Percentiles rank a stretch among this genome's conserved stretches.
Conservation (phyloP, 1,140 invertebrate genomes). For the Heliconius hewitsoni region DNA sequence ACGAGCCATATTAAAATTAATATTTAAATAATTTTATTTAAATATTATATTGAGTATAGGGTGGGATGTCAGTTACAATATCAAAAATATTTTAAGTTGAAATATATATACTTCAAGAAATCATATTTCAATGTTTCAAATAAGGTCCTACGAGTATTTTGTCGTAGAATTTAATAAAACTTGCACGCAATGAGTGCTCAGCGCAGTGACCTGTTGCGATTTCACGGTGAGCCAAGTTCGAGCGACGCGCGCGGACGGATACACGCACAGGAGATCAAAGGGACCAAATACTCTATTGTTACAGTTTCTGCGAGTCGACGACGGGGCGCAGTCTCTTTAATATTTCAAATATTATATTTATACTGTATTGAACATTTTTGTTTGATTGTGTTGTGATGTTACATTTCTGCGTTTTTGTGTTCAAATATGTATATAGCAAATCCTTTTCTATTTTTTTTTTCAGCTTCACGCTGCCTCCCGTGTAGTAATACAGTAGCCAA, state of each 20-base stretch:
- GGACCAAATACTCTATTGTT: conserved; percentile 33
- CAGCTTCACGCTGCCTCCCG: too few species aligned
- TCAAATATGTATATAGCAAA: too few species aligned
- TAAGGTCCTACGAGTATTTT: conserved; percentile 5
- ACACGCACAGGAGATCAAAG: conserved; percentile 24
- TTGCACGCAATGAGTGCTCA: conserved; percentile 49
- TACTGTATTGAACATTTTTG: background rate
- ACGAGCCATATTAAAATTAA: too few species aligned
- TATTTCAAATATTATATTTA: background rate
- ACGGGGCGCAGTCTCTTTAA: background rate
- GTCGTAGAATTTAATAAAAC: conserved; percentile 32
- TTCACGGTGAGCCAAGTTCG: conserved; percentile 42
- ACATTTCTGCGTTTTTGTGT: background rate
- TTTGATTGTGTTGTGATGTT: background rate
- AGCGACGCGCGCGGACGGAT: conserved; percentile 17
- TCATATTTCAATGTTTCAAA: background rate
- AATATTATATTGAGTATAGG: too few species aligned
- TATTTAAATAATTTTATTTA: too few species aligned
- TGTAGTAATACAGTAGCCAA: too few species aligned
- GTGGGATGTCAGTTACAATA: too few species aligned
- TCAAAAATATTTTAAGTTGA: too few species aligned
- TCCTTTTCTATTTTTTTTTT: too few species aligned
- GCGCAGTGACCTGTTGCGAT: conserved; percentile 63
- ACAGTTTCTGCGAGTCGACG: background rate
- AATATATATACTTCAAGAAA: background rate